Conservation (phyloP, 2,888 invertebrate genomes). For the Cephus spinipes region DNA sequence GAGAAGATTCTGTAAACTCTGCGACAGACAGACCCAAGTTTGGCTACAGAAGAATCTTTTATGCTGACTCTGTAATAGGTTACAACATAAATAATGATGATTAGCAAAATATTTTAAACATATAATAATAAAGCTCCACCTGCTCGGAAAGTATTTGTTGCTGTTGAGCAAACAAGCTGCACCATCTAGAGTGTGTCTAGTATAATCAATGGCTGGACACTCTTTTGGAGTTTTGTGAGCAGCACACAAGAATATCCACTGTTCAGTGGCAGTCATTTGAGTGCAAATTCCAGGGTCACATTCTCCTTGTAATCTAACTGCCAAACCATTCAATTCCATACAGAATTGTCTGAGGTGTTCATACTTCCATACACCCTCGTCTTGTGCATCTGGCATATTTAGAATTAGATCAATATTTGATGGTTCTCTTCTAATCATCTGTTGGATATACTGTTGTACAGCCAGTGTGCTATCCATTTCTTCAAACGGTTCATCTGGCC, state of each 20-base stretch:
- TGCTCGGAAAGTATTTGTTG: conserved; percentile 99
- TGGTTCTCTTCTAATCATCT: conserved; percentile 93
- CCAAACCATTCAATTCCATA: conserved; percentile 99
- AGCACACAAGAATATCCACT: conserved; percentile 99
- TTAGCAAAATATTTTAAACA: conserved; percentile 5
- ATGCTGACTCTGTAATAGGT: conserved; percentile 88
- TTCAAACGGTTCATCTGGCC: conserved; percentile 98
- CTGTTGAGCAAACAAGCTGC: conserved; percentile 98
- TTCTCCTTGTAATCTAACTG: conserved; percentile 94
- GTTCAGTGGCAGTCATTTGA: conserved; percentile 99
- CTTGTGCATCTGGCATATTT: conserved; percentile 96
- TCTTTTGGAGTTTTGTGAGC: conserved; percentile 99
- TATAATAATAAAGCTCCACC: conserved; percentile 69
- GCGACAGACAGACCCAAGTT: conserved; percentile 97
- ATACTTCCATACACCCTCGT: conserved; percentile 99
- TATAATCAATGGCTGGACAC: conserved; percentile 99
- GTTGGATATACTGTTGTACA: conserved; percentile 99
- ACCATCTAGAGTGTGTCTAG: conserved; percentile 97
- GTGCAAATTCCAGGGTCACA: conserved; percentile 97
- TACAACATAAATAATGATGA: neutral
- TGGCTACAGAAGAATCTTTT: conserved; percentile 98
- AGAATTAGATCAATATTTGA: conserved; percentile 94
- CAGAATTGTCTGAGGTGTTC: conserved; percentile 99
- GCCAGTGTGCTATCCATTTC: conserved; percentile 99
- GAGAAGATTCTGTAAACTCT: conserved; percentile 99